These are phyloP conservation scores for Mya arenaria DNA, from an alignment of 1,140 invertebrate species.

Conservation along the genomic window DNA sequence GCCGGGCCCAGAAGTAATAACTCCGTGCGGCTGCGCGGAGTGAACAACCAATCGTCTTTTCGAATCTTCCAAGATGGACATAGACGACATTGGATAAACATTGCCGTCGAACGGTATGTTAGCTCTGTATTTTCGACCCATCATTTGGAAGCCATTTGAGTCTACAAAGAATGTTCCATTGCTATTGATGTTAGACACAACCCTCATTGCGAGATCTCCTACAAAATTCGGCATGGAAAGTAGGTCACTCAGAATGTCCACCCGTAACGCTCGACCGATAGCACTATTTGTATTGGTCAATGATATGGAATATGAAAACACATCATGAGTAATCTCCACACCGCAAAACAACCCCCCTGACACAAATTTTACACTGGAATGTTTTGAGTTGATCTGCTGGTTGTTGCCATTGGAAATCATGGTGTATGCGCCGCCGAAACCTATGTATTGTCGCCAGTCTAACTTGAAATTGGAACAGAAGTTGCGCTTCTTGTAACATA, in stretches of 20 bases:
- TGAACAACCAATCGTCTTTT: conserved; percentile 85
- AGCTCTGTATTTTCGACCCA: conserved; percentile 85
- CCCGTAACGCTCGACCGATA: conserved; percentile 10
- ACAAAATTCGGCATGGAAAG: background rate
- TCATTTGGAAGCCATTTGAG: conserved; percentile 91
- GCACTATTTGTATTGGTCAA: background rate
- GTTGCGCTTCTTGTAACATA: conserved; percentile 38
- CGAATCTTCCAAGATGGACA: conserved; percentile 91
- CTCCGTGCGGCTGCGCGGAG: conserved; percentile 92
- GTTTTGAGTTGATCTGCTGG: background rate
- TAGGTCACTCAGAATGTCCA: conserved; percentile 26
- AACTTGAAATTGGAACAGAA: conserved; percentile 21
- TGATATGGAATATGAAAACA: conserved; percentile 19
- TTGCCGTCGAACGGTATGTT: conserved; percentile 90
- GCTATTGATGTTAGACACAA: conserved; percentile 88
- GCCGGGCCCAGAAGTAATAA: conserved; percentile 90
- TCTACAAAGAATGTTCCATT: conserved; percentile 90
- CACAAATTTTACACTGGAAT: background rate
- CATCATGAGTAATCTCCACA: background rate
- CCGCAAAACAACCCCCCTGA: conserved; percentile 17
- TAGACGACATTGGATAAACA: conserved; percentile 93
- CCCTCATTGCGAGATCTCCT: conserved; percentile 88
- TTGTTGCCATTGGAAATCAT: conserved; percentile 18
- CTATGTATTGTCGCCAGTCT: conserved; percentile 30
- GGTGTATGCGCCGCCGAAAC: conserved; percentile 36